Conservation (phyloP, 2,113 vertebrate genomes). For the Passer domesticus region DNA sequence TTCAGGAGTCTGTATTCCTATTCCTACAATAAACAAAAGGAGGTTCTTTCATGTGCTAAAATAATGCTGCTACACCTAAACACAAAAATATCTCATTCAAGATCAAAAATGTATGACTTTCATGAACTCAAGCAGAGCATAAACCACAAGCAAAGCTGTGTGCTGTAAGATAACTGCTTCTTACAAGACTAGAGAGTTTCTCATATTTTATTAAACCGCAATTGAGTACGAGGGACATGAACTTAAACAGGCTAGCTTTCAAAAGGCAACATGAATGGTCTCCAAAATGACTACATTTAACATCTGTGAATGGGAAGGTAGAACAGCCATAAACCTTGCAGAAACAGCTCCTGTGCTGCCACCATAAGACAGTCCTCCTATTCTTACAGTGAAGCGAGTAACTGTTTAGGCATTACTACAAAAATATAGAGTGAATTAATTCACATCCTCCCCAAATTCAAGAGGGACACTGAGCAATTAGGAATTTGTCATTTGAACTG, state of each 20-base stretch:
- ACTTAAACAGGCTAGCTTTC: neutral
- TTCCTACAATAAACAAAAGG: neutral
- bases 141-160: neutral
- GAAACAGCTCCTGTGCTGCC: neutral
- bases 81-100: neutral
- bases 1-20: neutral
- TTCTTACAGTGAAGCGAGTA: neutral
- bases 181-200: neutral
- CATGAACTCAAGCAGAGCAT: neutral
- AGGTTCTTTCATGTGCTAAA: neutral
- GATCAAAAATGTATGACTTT: neutral
- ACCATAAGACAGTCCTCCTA: neutral
- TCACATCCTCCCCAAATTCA: neutral
- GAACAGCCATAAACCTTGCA: neutral
- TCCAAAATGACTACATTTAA: neutral
- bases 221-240: neutral
- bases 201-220: neutral
- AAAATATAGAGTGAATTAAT: neutral
- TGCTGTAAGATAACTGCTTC: neutral
- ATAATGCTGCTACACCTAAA: neutral
- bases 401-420: neutral
- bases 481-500: neutral
- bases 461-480: neutral
- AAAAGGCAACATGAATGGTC: neutral
- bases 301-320: neutral